Percentiles rank a stretch among this genome's conserved stretches.
These are phyloP conservation scores for Euplagia quadripunctaria DNA, from an alignment of 2,888 invertebrate genomes.

Conservation along the genomic window DNA sequence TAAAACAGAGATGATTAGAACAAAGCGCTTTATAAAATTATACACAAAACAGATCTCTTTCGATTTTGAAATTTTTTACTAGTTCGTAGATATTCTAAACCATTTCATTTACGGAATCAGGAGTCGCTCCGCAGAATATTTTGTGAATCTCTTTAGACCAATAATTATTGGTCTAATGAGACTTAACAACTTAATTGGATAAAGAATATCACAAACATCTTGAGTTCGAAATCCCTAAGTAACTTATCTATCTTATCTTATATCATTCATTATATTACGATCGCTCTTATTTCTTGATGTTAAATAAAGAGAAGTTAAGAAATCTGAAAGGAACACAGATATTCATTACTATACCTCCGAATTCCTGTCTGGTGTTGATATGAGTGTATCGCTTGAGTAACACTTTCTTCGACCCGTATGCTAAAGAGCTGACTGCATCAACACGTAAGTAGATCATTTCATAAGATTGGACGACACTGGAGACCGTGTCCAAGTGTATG, in stretches of 20 bases:
- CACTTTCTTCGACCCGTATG: background rate
- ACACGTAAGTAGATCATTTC: background rate
- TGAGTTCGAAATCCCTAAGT: no score
- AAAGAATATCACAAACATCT: no score
- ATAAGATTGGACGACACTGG: background rate
- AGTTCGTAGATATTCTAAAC: background rate
- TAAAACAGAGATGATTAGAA: background rate
- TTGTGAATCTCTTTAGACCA: background rate
- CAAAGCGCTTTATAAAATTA: background rate
- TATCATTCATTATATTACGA: background rate
- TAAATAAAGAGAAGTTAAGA: no score
- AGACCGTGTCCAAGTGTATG: constrained; percentile 19
- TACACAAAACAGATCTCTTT: background rate
- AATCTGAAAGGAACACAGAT: no score
- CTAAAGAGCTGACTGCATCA: background rate
- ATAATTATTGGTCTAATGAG: background rate
- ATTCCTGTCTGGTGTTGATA: background rate
- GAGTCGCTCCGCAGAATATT: no score
- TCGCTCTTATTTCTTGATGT: no score
- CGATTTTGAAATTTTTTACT: no score
- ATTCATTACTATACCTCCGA: background rate
- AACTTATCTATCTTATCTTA: no score
- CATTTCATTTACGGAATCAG: background rate
- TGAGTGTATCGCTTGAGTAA: background rate
- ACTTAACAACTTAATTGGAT: no score